Evolutionary conservation across 1,140 invertebrate species (phyloP), one percentile per base, ranked within the genome.

Genomic region (Bombus waltoni): DNA sequence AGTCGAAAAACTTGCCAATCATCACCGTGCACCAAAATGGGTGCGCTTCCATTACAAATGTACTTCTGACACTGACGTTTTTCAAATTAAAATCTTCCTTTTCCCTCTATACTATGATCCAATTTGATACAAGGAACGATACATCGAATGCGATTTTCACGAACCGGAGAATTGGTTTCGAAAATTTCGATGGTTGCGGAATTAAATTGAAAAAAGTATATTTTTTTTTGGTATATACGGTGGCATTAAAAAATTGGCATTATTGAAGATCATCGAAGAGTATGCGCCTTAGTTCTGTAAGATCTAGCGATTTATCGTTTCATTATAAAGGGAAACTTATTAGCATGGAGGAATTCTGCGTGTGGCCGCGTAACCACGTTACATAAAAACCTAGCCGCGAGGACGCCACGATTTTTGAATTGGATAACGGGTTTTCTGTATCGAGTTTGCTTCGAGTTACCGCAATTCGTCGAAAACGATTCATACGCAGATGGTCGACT

Each of bases 1-100:
- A 11, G 40, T n/a, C 38, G 76, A n/a, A 88, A 88, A 86, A 66
- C 82, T 79, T 79, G 83, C 87, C 74, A 77, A 78, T 88, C 78
- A 85, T 35, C 66, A 66, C 42, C 18, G 44, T 25, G 18, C 18
- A 42, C 15, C 28, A 15, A 13, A 62, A 28, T 47, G 8, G 40
- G 9, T 15, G 10, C 62, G 13, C 13, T 72, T 80, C 47, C 57
- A 81, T 65, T 80, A 80, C 70, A 81, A 47, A 80, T 81, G 77
- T 80, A 73, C 72, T 66, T 42, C 25, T 65, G 68, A 35, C 25
- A 47, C 40, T 35, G 65, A 42, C 44, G 82, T 59, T 83, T 71
- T 35, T 71, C 28, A 18, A 75, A 82, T 72, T 62, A 32, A 81
- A 73, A 28, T n/a, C 22, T 40, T 44, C 25, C 59, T 65, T 68